Conservation (phyloP, 2,113 vertebrate species). For the Apeltes quadracus region DNA sequence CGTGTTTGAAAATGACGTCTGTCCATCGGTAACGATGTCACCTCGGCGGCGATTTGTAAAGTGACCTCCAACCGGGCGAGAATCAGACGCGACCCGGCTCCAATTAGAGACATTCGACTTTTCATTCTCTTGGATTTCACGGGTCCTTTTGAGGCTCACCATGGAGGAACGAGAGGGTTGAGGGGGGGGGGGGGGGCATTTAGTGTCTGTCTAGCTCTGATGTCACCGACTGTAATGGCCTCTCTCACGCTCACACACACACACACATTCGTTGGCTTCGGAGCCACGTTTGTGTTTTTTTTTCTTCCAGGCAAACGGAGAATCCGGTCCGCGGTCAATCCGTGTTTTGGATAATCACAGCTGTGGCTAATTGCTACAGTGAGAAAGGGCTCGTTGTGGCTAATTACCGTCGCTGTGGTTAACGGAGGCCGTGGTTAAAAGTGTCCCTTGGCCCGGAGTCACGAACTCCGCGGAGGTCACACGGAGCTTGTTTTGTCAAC, state of each 20-base stretch:
- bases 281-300: no score
- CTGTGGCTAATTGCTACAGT: slow-evolving; percentile 75
- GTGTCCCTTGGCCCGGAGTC: slow-evolving; percentile 58
- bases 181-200: slow-evolving; percentile 48
- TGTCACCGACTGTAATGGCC: slow-evolving; percentile 73
- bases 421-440: slow-evolving; percentile 78
- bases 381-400: slow-evolving; percentile 65
- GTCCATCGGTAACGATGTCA: slow-evolving; percentile 8
- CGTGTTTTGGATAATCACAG: slow-evolving; percentile 78
- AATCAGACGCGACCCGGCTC: slow-evolving; percentile 78
- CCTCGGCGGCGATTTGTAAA: slow-evolving; percentile 82
- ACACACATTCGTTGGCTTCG: no score
- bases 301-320: slow-evolving; percentile 61
- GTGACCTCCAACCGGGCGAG: slow-evolving; percentile 82
- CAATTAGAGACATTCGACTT: slow-evolving; percentile 80
- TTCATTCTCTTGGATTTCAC: slow-evolving; percentile 53
- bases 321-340: slow-evolving; percentile 71
- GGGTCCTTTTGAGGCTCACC: slow-evolving; percentile 54
- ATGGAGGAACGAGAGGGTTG: slow-evolving; percentile 8
- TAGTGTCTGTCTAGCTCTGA: slow-evolving; percentile 81
- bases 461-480: slow-evolving; percentile 66
- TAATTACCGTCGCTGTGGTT: slow-evolving; percentile 73
- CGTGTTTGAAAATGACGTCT: background rate
- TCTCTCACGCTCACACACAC: slow-evolving; percentile 17
- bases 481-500: slow-evolving; percentile 72